Conservation (phyloP, 1,140 invertebrate genomes). For the Drosophila subobscura region DNA sequence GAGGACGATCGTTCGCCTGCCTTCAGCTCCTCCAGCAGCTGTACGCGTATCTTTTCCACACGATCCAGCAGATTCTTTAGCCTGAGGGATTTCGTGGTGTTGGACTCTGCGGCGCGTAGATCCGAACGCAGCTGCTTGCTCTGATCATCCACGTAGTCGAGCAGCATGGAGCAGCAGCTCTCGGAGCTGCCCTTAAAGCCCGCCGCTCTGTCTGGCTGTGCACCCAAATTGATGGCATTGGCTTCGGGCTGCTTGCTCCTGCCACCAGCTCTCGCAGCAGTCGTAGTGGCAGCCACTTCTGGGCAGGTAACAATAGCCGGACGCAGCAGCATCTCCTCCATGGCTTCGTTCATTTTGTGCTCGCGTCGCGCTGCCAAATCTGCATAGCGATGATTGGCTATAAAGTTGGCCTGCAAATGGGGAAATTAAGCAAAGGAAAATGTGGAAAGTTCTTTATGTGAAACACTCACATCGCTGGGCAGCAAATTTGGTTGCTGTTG, state of each 20-base stretch:
- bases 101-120: constrained; percentile 42
- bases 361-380: constrained; percentile 50
- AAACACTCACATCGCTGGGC: constrained; percentile 62
- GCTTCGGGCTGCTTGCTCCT: neutral
- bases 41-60: constrained; percentile 61
- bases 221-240: constrained; percentile 60
- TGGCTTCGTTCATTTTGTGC: constrained; percentile 70
- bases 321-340: constrained; percentile 69
- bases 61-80: constrained; percentile 58
- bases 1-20: constrained; percentile 27
- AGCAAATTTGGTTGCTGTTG: constrained; percentile 63
- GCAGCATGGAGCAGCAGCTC: constrained; percentile 66
- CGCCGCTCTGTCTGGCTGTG: constrained; percentile 9
- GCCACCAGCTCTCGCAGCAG: neutral
- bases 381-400: constrained; percentile 54
- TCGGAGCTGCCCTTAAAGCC: constrained; percentile 33
- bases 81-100: constrained; percentile 51
- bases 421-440: neutral
- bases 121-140: constrained; percentile 66
- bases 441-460: neutral
- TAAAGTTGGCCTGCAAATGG: constrained; percentile 46
- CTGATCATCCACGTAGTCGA: constrained; percentile 78
- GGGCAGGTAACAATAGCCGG: constrained; percentile 77
- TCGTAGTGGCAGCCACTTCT: constrained; percentile 35
- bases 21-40: constrained; percentile 63